Conservation (phyloP, 1,140 invertebrate species). For the Ruditapes philippinarum region DNA sequence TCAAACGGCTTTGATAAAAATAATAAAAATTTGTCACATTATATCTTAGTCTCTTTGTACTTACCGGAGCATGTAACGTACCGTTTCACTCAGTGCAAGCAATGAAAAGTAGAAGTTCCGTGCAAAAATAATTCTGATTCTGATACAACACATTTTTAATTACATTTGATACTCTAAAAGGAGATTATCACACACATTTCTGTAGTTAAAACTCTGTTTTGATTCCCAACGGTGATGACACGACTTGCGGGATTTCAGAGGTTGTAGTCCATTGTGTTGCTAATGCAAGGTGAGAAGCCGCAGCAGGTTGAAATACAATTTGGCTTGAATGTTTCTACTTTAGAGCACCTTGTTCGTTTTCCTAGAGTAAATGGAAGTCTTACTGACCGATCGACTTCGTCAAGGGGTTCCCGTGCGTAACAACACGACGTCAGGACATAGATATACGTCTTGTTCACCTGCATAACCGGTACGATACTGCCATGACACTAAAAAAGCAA, state of each 20-base stretch:
- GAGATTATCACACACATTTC: not conserved
- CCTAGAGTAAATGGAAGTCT: slow-evolving; percentile 10
- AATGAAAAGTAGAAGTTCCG: not conserved
- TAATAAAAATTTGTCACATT: slow-evolving; percentile 3
- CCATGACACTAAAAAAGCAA: slow-evolving; percentile 6
- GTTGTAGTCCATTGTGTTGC: slow-evolving; percentile 1
- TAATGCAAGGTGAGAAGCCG: slow-evolving; percentile 16
- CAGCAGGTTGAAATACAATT: slow-evolving; percentile 33
- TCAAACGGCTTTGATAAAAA: not conserved
- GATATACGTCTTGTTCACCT: slow-evolving; percentile 10
- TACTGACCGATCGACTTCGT: slow-evolving; percentile 14
- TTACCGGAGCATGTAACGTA: not conserved
- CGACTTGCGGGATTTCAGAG: slow-evolving; percentile 5
- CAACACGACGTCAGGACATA: slow-evolving; percentile 9
- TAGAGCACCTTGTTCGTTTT: slow-evolving; percentile 14
- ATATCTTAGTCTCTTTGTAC: not conserved
- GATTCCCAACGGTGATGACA: not conserved
- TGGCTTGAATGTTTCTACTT: slow-evolving; percentile 14
- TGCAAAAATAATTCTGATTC: not conserved
- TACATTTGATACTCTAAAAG: not conserved
- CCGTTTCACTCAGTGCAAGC: not conserved
- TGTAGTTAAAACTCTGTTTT: not conserved
- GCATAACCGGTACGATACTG: slow-evolving; percentile 16
- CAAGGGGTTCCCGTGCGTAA: not conserved
- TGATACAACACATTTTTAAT: not conserved